Evolutionary conservation across 2,113 vertebrate genomes (phyloP).

Genomic region (Entosphenus tridentatus): DNA sequence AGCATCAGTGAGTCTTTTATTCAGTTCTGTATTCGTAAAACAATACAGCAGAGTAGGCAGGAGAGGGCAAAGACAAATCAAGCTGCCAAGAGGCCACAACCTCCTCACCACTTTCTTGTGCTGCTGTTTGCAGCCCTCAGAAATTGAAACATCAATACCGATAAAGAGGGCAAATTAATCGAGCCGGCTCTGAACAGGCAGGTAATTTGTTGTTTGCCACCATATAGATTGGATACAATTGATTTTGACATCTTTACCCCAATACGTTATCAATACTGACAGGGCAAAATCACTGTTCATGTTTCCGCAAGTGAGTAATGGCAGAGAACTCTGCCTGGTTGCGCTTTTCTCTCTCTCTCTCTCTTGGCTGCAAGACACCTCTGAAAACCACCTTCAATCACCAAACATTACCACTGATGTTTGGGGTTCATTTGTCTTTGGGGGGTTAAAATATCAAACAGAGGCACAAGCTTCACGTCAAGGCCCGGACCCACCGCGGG

Average conservation of each 20-base stretch:
- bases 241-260: constrained; percentile 6
- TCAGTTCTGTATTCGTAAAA: too few relatives aligned
- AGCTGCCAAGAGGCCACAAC: not conserved
- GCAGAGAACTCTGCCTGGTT: not conserved
- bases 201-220: constrained; percentile 6
- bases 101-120: not conserved
- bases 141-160: constrained; percentile 6
- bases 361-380: too few relatives aligned
- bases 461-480: too few relatives aligned
- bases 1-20: too few relatives aligned
- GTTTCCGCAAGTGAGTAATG: constrained; percentile 2
- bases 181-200: constrained; percentile 4
- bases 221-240: constrained; percentile 4
- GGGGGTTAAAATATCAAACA: too few relatives aligned
- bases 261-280: constrained; percentile 6
- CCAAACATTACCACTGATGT: too few relatives aligned
- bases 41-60: too few relatives aligned
- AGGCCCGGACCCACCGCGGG: too few relatives aligned
- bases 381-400: too few relatives aligned
- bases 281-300: constrained; percentile 6
- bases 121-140: constrained; percentile 1
- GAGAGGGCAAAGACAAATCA: not conserved
- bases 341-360: too few relatives aligned
- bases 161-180: constrained; percentile 6
- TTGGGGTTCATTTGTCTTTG: too few relatives aligned